Conservation (phyloP, 2,113 vertebrate species). For the Otolemur garnettii region DNA sequence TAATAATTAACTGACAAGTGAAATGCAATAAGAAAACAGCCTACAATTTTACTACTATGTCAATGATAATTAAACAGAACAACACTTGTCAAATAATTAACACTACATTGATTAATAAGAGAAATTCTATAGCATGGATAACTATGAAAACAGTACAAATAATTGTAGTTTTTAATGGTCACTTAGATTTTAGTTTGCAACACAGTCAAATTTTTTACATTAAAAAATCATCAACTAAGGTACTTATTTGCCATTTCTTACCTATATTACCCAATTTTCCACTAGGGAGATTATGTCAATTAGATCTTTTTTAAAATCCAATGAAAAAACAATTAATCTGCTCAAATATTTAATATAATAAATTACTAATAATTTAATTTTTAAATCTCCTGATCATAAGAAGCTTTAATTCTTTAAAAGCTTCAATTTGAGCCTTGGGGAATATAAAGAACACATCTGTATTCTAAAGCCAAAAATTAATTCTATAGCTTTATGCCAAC, state of each 20-base stretch:
- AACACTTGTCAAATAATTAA: slow-evolving; percentile 67
- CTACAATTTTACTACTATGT: slow-evolving; percentile 65
- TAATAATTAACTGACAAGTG: slow-evolving; percentile 60
- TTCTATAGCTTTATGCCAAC: slow-evolving; percentile 63
- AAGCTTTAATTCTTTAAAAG: slow-evolving; percentile 70
- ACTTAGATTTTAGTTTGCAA: slow-evolving; percentile 60
- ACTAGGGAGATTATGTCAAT: slow-evolving; percentile 56
- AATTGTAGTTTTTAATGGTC: slow-evolving; percentile 52
- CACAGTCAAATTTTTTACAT: slow-evolving; percentile 57
- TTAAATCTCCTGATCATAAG: slow-evolving; percentile 55
- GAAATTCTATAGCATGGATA: slow-evolving; percentile 59
- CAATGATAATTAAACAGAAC: slow-evolving; percentile 65
- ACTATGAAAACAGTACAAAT: slow-evolving; percentile 65
- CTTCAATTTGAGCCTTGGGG: slow-evolving; percentile 59
- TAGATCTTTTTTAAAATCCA: slow-evolving; percentile 13
- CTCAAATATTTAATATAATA: slow-evolving; percentile 78
- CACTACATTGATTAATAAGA: slow-evolving; percentile 57
- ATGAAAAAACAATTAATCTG: slow-evolving; percentile 70
- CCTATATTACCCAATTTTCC: slow-evolving; percentile 58
- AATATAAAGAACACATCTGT: slow-evolving; percentile 68
- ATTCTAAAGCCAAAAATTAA: slow-evolving; percentile 71
- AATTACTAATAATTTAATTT: slow-evolving; percentile 75
- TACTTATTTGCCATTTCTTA: slow-evolving; percentile 71
- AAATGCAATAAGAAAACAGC: slow-evolving; percentile 65
- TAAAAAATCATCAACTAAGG: slow-evolving; percentile 55